A percentile compares a stretch with the other conserved stretches of the same genome.
Evolutionary conservation across 2,888 invertebrate species (phyloP).

Genomic region (Lasioglossum zephyrum): DNA sequence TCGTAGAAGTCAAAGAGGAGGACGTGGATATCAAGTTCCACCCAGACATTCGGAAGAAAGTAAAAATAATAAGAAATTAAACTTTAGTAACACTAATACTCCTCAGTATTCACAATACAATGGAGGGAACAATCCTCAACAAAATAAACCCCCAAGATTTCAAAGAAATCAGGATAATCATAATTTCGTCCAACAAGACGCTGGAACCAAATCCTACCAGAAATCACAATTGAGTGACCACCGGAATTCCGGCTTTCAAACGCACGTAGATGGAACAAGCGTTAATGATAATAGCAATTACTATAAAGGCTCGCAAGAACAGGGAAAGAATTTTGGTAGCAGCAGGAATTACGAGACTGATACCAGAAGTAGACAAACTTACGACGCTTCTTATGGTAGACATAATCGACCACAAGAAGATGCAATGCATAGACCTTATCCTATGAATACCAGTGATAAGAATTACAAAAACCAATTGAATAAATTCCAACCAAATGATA

Average conservation of each 20-base stretch:
- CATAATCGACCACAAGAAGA: slow-evolving; percentile 74
- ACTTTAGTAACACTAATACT: slow-evolving; percentile 57
- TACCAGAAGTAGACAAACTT: slow-evolving; percentile 66
- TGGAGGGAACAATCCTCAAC: slow-evolving; percentile 71
- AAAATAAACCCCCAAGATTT: slow-evolving; percentile 87
- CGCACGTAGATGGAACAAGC: slow-evolving; percentile 67
- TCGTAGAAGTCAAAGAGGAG: slow-evolving; percentile 75
- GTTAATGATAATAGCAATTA: slow-evolving; percentile 63
- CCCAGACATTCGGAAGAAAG: slow-evolving; percentile 78
- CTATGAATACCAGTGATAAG: slow-evolving; percentile 68
- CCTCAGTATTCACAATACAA: slow-evolving; percentile 71
- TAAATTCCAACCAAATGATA: slow-evolving; percentile 69
- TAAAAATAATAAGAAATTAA: slow-evolving; percentile 73
- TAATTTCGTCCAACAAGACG: slow-evolving; percentile 73
- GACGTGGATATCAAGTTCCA: slow-evolving; percentile 76
- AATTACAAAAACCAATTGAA: slow-evolving; percentile 75
- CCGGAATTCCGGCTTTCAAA: slow-evolving; percentile 70
- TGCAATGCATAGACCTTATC: slow-evolving; percentile 65
- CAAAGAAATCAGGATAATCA: slow-evolving; percentile 85
- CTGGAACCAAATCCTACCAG: slow-evolving; percentile 63
- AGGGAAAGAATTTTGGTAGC: slow-evolving; percentile 65
- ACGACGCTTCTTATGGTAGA: slow-evolving; percentile 71
- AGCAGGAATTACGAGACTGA: slow-evolving; percentile 73
- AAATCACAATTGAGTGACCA: slow-evolving; percentile 74
- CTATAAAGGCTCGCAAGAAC: slow-evolving; percentile 69